phyloP scores from a whole-genome alignment of 2,113 vertebrate species.

The Motacilla alba region DNA sequence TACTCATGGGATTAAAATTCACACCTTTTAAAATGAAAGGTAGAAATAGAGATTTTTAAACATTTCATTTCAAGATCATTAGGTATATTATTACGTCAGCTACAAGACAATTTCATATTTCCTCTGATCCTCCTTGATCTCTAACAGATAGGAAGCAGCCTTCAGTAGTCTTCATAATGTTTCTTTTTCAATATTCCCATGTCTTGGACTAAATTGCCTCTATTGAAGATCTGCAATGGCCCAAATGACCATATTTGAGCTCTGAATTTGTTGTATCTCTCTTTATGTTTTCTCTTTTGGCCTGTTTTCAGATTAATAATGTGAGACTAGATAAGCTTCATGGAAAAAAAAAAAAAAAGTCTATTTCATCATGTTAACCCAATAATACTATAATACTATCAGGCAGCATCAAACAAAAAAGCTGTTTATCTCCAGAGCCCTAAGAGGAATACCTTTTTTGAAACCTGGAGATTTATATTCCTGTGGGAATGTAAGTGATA shows the following conservation, averaged over 20 bases:
- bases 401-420: neutral
- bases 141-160: neutral
- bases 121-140: constrained; percentile 9
- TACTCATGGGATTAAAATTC: neutral
- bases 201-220: neutral
- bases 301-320: neutral
- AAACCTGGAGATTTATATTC: constrained; percentile 19
- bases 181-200: constrained; percentile 6
- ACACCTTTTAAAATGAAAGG: neutral
- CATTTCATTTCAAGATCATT: neutral
- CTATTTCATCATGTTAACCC: neutral
- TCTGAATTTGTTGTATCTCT: neutral
- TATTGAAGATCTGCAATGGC: neutral
- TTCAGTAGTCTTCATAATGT: neutral
- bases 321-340: neutral
- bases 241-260: neutral
- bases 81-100: neutral
- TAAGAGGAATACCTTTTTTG: neutral
- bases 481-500: constrained; percentile 2
- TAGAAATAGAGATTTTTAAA: neutral
- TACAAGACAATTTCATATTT: neutral
- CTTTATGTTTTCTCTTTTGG: neutral
- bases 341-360: neutral
- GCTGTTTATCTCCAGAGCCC: neutral
- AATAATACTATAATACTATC: neutral